Base-by-base conservation (phyloP, 2,888 invertebrate species). In the Ophion obscuratus region DNA sequence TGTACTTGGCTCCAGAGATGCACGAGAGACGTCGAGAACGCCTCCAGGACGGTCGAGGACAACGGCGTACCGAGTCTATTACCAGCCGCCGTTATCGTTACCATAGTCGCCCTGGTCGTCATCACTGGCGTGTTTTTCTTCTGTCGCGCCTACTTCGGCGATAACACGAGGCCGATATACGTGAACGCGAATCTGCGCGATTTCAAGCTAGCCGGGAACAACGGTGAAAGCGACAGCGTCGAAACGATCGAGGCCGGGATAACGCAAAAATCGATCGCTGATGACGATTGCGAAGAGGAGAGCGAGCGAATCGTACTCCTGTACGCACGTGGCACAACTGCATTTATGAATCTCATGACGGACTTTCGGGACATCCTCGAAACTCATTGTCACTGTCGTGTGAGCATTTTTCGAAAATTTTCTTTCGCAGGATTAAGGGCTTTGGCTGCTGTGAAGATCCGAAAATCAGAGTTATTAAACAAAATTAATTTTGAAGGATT, bases 281-380 rank as follows among this genome's bases (percentile, higher is more conserved):
- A 68, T 1, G 53, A 20, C 36, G 31, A 68, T 17, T 71, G 66
- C 47, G 77, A 85, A n/a, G 82, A 88, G 36, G n/a, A 64, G 14
- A 77, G 61, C 17, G 83, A 87, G 40, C 88, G 89, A 9, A 89
- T 91, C 20, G 80, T 91, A n/a, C 83, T 91, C 17, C 36, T 91
- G 9, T 91, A 91, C 71, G 88, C 89, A 6, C 89, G 87, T 57
- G 88, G 88, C 40, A 81, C 90, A 20, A 66, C 88, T 47, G 76
- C 83, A 10, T 91, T 91, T 62, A 91, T 91, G 89, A 68, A 85
- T 20, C 79, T 90, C 62, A 91, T 91, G 91, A 27, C 87, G 70
- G 88, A 91, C 62, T 89, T 91, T 85, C 87, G 91, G 9, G 85
- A 83, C 66, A 87, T 88, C 74, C 88, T 91, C 71, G 73, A 87